A percentile compares a stretch with the other conserved stretches of the same genome.
Evolutionary conservation across 2,797 vertebrate genomes (phyloP).

Genomic region (Acrossocheilus wenchowensis): DNA sequence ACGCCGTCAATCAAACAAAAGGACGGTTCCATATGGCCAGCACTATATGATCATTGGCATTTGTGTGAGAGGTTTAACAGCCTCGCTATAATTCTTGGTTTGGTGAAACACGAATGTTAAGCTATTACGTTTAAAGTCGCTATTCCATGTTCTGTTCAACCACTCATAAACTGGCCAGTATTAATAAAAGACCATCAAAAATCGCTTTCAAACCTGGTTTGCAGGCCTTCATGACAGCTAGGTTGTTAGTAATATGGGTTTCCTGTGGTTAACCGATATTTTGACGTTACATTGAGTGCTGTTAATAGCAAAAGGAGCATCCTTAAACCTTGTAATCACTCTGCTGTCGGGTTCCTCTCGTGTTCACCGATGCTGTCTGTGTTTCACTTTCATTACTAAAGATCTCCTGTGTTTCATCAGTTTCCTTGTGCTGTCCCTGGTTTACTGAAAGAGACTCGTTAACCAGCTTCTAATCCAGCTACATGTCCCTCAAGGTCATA

Average conservation of each 20-base stretch:
- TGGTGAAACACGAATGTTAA: neutral
- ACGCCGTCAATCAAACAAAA: slow-evolving; percentile 38
- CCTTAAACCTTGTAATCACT: neutral
- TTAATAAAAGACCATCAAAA: neutral
- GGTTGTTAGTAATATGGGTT: neutral
- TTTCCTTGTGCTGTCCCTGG: neutral
- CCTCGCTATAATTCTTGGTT: neutral
- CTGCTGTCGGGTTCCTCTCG: neutral
- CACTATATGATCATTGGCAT: neutral
- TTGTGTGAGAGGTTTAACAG: neutral
- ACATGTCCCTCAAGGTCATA: neutral
- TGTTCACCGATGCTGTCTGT: neutral
- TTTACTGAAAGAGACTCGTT: neutral
- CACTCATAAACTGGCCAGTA: neutral
- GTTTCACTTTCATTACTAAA: slow-evolving; percentile 19
- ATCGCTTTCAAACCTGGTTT: neutral
- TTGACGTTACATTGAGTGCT: neutral
- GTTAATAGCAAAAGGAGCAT: neutral
- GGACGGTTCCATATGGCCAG: slow-evolving; percentile 60
- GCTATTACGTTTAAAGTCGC: neutral
- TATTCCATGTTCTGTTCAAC: neutral
- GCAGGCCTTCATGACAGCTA: neutral
- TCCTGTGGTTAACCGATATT: neutral
- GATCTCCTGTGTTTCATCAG: neutral
- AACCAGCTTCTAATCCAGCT: neutral